Percentiles rank a stretch among this genome's conserved stretches.
phyloP scores from a whole-genome alignment of 2,888 invertebrate genomes.

The Drosophila quasianomalipes region DNA sequence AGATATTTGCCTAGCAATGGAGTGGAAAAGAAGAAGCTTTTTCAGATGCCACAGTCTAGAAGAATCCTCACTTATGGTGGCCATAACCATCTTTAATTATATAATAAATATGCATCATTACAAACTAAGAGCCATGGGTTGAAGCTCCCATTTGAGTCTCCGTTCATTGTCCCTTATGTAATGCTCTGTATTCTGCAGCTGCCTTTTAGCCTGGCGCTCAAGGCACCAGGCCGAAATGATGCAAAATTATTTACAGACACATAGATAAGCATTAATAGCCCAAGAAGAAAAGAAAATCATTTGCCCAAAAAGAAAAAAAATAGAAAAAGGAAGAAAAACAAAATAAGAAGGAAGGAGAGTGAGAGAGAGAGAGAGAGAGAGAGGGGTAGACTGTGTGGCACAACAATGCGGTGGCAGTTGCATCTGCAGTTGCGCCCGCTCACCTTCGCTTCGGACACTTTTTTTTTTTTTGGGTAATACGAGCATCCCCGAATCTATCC shows the following conservation, averaged over 20 bases:
- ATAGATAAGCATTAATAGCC: conserved; percentile 25
- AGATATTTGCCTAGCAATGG: no score
- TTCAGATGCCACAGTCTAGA: background rate
- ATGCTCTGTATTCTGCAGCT: conserved; percentile 40
- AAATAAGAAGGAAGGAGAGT: conserved; percentile 23
- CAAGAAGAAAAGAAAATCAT: conserved; percentile 58
- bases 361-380: conserved; percentile 5
- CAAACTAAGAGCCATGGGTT: conserved; percentile 3
- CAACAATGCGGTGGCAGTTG: conserved; percentile 57
- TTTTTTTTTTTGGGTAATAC: conserved; percentile 43
- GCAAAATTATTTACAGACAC: conserved; percentile 68
- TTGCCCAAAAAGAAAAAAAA: conserved; percentile 45
- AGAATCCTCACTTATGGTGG: background rate
- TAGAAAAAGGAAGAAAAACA: conserved; percentile 16
- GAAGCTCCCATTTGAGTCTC: conserved; percentile 10
- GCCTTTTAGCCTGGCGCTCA: conserved; percentile 54
- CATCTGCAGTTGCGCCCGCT: conserved; percentile 57
- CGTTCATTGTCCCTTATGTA: conserved; percentile 30
- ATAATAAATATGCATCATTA: conserved; percentile 19
- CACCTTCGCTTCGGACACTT: conserved; percentile 24
- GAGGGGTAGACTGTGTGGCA: conserved; percentile 35
- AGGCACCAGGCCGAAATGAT: conserved; percentile 62
- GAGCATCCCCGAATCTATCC: conserved; percentile 19
- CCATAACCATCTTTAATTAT: background rate
- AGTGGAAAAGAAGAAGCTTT: background rate